Conservation (phyloP, 2,797 vertebrate genomes). For the Lemur catta region DNA sequence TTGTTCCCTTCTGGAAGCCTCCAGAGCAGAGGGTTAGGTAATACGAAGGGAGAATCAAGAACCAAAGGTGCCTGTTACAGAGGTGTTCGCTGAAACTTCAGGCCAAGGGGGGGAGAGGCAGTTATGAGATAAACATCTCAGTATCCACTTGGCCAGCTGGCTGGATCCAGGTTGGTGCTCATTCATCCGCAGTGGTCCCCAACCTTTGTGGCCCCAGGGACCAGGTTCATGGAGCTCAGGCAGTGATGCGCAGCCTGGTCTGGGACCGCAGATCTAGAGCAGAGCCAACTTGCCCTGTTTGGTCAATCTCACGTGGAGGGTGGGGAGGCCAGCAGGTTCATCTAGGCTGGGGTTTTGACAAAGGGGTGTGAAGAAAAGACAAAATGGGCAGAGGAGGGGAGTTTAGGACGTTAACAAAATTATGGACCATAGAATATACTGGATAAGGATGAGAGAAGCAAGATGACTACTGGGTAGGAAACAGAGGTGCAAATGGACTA, state of each 20-base stretch:
- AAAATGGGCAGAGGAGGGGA: not conserved
- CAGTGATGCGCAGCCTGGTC: no score
- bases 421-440: not conserved
- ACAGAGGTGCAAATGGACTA: not conserved
- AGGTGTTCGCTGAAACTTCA: constrained; percentile 9
- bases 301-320: not conserved
- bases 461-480: not conserved
- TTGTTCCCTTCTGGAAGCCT: constrained; percentile 12
- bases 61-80: not conserved
- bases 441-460: not conserved
- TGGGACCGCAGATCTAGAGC: not conserved
- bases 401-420: not conserved
- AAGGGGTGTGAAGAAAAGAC: not conserved
- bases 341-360: not conserved
- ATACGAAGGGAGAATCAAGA: not conserved
- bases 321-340: not conserved
- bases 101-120: not conserved
- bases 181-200: not conserved
- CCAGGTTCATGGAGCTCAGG: no score
- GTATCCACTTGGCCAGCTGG: not conserved
- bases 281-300: not conserved
- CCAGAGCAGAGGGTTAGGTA: constrained; percentile 3
- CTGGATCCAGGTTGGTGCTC: not conserved
- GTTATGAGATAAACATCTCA: not conserved
- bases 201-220: no score